Evolutionary conservation across 1,140 invertebrate species (phyloP).

Genomic region (Calosoma granatense): DNA sequence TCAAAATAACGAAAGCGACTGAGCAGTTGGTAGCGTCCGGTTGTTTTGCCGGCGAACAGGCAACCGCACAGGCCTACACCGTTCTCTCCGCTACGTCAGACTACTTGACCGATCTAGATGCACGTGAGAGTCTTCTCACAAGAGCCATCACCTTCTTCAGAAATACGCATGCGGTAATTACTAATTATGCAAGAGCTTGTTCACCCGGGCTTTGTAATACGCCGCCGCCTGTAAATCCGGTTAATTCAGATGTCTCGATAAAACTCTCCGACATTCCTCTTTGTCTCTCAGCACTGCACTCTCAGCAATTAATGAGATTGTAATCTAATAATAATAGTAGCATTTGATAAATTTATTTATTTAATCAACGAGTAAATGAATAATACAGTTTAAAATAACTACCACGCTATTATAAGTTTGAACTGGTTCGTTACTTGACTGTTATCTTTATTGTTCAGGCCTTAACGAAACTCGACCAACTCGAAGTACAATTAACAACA

Average conservation of each 20-base stretch:
- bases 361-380: no score
- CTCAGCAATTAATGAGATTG: no score
- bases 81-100: conserved; percentile 64
- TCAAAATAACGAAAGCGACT: conserved; percentile 68
- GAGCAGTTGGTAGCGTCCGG: conserved; percentile 61
- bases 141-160: conserved; percentile 66
- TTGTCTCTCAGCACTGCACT: not conserved
- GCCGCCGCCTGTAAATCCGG: not conserved
- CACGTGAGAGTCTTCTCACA: conserved; percentile 54
- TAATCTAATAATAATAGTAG: no score
- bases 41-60: conserved; percentile 60
- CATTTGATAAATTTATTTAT: no score
- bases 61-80: conserved; percentile 57
- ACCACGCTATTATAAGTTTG: no score
- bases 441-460: conserved; percentile 52
- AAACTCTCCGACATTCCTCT: no score
- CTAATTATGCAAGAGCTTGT: not conserved
- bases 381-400: no score
- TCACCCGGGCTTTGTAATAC: not conserved
- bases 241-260: not conserved
- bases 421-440: no score
- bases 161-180: conserved; percentile 53
- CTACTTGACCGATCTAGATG: conserved; percentile 62
- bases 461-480: conserved; percentile 61
- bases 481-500: conserved; percentile 64